phyloP scores from a whole-genome alignment of 1,140 invertebrate species.

The Apis laboriosa region DNA sequence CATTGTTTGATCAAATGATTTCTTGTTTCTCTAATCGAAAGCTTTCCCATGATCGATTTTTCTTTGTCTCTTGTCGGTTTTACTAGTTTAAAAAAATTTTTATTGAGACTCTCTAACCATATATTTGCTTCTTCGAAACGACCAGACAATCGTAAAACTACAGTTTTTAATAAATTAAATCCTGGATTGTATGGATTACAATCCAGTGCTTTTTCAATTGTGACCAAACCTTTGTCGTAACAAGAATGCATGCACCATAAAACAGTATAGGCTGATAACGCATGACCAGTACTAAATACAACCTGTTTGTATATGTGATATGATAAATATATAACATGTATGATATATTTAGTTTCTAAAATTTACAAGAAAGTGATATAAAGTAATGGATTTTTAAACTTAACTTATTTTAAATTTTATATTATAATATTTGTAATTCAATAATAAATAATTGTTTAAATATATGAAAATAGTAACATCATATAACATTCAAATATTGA shows the following conservation, averaged over 20 bases:
- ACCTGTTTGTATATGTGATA: constrained; percentile 22
- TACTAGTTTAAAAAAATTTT: constrained; percentile 52
- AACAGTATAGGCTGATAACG: constrained; percentile 32
- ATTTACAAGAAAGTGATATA: neutral
- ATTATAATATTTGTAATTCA: neutral
- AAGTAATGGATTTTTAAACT: neutral
- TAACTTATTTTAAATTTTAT: neutral
- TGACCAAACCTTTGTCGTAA: constrained; percentile 55
- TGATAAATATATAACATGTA: neutral
- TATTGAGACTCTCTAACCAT: constrained; percentile 50
- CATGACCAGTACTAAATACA: constrained; percentile 39
- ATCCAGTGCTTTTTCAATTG: constrained; percentile 48
- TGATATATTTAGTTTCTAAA: neutral
- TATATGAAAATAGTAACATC: too few species aligned
- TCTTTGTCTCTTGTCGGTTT: constrained; percentile 36
- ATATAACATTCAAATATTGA: too few species aligned
- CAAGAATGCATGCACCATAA: constrained; percentile 56
- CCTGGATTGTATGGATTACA: constrained; percentile 62
- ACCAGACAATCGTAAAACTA: constrained; percentile 55
- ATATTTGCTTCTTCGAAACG: constrained; percentile 45
- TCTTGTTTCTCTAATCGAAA: constrained; percentile 39
- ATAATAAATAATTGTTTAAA: too few species aligned
- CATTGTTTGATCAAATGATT: constrained; percentile 47
- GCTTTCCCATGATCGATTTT: constrained; percentile 49
- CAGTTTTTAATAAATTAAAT: constrained; percentile 53